phyloP scores from a whole-genome alignment of 2,797 vertebrate species.

The Monodelphis domestica region DNA sequence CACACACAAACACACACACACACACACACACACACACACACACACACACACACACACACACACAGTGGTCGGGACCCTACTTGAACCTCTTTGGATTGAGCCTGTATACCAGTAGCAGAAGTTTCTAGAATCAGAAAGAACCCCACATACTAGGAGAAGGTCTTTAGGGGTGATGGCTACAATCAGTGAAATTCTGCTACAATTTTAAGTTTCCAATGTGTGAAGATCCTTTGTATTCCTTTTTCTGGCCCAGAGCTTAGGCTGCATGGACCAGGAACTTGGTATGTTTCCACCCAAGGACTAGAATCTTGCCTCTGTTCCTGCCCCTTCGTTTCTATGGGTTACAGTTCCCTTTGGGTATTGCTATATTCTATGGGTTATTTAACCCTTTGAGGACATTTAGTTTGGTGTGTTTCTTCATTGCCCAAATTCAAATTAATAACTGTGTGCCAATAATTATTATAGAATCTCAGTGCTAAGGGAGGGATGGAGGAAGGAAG shows the following conservation, averaged over 20 bases:
- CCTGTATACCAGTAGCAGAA: neutral
- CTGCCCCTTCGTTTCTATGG: neutral
- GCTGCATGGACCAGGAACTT: neutral
- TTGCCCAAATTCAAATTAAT: neutral
- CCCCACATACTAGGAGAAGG: neutral
- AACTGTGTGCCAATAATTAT: too few relatives aligned
- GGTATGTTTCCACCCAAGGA: neutral
- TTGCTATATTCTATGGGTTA: too few relatives aligned
- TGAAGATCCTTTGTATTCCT: neutral
- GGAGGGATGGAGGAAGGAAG: too few relatives aligned
- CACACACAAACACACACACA: too few relatives aligned
- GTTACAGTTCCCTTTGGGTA: neutral
- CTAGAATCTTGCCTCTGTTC: neutral
- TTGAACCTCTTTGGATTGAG: neutral
- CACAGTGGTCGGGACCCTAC: too few relatives aligned
- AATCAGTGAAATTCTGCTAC: neutral
- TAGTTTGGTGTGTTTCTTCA: neutral
- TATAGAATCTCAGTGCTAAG: too few relatives aligned
- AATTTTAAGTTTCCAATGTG: neutral
- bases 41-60: too few relatives aligned
- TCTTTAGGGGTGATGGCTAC: neutral
- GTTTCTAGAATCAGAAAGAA: neutral
- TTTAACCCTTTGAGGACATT: neutral
- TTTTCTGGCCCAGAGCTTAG: neutral
- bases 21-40: too few relatives aligned